These are phyloP conservation scores for Anastatus disparis DNA, from an alignment of 1,140 invertebrate species.

Conservation along the genomic window DNA sequence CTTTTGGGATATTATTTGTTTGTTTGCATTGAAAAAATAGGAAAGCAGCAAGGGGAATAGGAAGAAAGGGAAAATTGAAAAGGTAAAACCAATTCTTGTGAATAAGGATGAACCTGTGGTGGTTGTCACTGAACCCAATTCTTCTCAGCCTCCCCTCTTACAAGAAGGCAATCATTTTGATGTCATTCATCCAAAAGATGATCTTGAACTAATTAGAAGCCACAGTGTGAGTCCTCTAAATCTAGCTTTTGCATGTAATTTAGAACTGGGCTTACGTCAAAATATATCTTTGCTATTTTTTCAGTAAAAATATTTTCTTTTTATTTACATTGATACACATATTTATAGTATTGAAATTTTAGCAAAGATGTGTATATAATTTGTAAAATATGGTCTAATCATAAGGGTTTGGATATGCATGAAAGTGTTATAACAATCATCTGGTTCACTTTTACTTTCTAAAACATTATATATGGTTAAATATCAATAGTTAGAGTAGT, in stretches of 20 bases:
- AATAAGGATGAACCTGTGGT: slow-evolving; percentile 73
- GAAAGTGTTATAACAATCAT: too few relatives aligned
- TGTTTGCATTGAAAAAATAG: slow-evolving; percentile 54
- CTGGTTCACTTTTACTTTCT: too few relatives aligned
- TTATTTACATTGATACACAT: too few relatives aligned
- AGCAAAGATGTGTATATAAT: too few relatives aligned
- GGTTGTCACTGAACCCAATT: slow-evolving; percentile 54
- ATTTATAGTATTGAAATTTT: too few relatives aligned
- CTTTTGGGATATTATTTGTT: slow-evolving; percentile 38
- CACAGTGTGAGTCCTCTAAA: slow-evolving; percentile 58
- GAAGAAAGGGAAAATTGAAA: slow-evolving; percentile 68
- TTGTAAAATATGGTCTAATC: too few relatives aligned
- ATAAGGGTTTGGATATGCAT: too few relatives aligned
- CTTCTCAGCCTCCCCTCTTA: slow-evolving; percentile 49
- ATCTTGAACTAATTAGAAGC: slow-evolving; percentile 74
- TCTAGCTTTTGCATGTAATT: slow-evolving; percentile 46
- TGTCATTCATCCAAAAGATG: slow-evolving; percentile 81
- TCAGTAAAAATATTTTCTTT: too few relatives aligned
- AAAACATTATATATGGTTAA: too few relatives aligned
- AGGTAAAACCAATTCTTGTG: slow-evolving; percentile 72
- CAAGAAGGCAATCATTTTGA: slow-evolving; percentile 78
- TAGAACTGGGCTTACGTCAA: too few relatives aligned
- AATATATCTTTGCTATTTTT: too few relatives aligned
- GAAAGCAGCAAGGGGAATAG: slow-evolving; percentile 61
- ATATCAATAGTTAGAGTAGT: too few relatives aligned